phyloP scores from a whole-genome alignment of 2,888 invertebrate genomes.

The Eudasyphora cyanicolor region DNA sequence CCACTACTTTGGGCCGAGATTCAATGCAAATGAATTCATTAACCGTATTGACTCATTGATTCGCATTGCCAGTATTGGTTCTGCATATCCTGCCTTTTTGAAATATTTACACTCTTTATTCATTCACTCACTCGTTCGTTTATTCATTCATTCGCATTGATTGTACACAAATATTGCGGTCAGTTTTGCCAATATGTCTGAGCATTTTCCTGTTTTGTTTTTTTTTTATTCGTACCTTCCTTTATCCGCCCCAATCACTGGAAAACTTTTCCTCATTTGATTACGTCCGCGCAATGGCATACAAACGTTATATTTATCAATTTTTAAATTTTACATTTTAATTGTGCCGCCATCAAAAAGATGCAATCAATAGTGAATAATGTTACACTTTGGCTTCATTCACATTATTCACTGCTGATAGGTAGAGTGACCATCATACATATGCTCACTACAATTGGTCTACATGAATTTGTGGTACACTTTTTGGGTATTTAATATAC shows the following conservation, averaged over 20 bases:
- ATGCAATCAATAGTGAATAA: neutral
- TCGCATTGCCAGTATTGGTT: neutral
- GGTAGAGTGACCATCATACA: neutral
- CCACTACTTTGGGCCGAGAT: neutral
- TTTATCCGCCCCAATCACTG: constrained; percentile 48
- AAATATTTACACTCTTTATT: constrained; percentile 7
- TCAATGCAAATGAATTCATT: constrained; percentile 53
- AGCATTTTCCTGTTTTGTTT: neutral
- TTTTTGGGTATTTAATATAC: too few species aligned
- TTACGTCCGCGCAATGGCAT: constrained; percentile 6
- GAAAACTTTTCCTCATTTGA: constrained; percentile 46
- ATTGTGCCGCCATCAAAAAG: constrained; percentile 30
- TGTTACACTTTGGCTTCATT: neutral
- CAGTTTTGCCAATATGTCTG: constrained; percentile 13
- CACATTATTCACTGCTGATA: neutral
- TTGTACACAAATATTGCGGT: constrained; percentile 56
- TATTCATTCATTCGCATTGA: constrained; percentile 44
- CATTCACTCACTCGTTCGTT: neutral
- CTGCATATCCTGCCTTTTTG: neutral
- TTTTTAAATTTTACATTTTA: constrained; percentile 29
- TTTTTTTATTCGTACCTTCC: constrained; percentile 13
- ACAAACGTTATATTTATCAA: constrained; percentile 6
- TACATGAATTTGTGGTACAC: too few species aligned
- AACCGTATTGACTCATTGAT: constrained; percentile 51
- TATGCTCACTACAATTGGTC: too few species aligned